A percentile compares a stretch with the other conserved stretches of the same genome.
phyloP scores from a whole-genome alignment of 2,113 vertebrate genomes.

The Uropsilus gracilis region DNA sequence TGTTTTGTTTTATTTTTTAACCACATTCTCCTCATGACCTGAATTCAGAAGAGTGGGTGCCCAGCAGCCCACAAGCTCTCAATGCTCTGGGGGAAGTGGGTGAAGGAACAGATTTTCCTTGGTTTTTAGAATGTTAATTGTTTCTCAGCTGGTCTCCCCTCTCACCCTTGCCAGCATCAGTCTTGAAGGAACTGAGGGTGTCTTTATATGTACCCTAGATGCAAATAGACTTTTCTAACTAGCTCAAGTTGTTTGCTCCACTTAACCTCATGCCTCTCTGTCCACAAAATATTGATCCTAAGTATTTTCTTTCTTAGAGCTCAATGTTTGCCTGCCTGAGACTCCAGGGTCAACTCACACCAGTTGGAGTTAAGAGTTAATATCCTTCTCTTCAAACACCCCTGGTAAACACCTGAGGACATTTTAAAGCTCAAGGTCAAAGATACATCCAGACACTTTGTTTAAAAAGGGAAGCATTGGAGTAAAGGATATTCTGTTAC shows the following conservation, averaged over 20 bases:
- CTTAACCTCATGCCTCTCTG: background rate
- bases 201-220: background rate
- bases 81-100: background rate
- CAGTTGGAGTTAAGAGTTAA: background rate
- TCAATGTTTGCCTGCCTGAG: background rate
- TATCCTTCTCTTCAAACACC: background rate
- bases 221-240: background rate
- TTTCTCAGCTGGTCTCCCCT: background rate
- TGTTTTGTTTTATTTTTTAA: background rate
- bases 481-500: background rate
- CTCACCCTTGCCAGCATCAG: background rate
- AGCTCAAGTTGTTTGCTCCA: background rate
- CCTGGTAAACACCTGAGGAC: background rate
- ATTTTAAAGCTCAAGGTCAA: background rate
- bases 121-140: background rate
- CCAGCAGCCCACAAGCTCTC: background rate
- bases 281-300: background rate
- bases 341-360: background rate
- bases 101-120: background rate
- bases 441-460: background rate
- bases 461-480: background rate
- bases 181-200: background rate
- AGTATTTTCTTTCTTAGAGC: background rate
- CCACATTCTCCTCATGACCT: background rate
- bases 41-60: background rate